A percentile compares a stretch with the other conserved stretches of the same genome.
Evolutionary conservation across 2,797 vertebrate genomes (phyloP).

Genomic region (Acanthurus leucopareius): DNA sequence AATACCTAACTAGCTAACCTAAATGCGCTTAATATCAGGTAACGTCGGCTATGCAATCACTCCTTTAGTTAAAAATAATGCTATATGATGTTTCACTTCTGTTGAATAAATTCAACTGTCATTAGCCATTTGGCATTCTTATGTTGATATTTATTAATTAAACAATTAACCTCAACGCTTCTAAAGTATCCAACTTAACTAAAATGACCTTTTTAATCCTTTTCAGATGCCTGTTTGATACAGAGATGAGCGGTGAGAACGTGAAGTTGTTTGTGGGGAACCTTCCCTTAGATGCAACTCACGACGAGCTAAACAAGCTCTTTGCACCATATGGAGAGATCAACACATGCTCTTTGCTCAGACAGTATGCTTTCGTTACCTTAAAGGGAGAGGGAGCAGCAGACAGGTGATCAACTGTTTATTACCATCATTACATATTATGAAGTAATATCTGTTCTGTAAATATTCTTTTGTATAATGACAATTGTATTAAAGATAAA

Average conservation of each 20-base stretch:
- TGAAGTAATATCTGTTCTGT: fast-evolving
- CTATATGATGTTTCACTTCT: no score
- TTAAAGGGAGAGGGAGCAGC: conserved; percentile 92
- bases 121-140: neutral
- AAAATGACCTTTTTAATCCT: neutral
- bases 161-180: neutral
- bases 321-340: conserved; percentile 90
- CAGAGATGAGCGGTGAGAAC: conserved; percentile 84
- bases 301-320: conserved; percentile 91
- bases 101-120: neutral
- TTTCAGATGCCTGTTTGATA: conserved; percentile 78
- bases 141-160: neutral
- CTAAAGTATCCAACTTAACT: neutral
- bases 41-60: fast-evolving
- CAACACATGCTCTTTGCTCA: conserved; percentile 93
- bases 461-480: neutral
- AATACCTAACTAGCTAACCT: neutral
- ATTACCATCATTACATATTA: no score
- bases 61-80: fast-evolving
- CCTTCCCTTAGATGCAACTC: conserved; percentile 92
- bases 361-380: conserved; percentile 97
- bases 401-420: conserved; percentile 71
- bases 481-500: neutral
- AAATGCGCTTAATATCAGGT: no score
- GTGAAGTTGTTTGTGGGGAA: conserved; percentile 97